Evolutionary conservation across 2,113 vertebrate genomes (phyloP), one percentile per base, ranked within the genome.

Genomic region (Phocoena phocoena): DNA sequence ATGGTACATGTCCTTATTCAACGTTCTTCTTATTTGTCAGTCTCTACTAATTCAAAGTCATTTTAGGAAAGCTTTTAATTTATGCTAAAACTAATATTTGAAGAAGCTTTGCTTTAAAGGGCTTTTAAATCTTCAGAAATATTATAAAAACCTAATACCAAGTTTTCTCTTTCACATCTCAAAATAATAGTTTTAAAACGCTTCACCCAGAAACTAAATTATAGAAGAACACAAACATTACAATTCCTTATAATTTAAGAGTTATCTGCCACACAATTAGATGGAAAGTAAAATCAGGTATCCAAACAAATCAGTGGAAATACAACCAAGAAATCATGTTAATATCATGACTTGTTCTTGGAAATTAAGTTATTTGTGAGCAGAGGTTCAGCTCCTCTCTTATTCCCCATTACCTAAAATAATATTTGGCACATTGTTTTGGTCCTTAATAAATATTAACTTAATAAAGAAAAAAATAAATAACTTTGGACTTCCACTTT

Each of bases 121-220:
- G 15, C 5, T 97, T 97, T 97, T 74, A 94, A 95, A 73, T 88
- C 26, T 90, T 93, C 33, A 53, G 13, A 74, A 90, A 95, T 4
- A 9, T 82, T 31, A 83, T 85, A 18, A 74, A 92, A 86, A 68
- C 73, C 23, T 28, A 67, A 41, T 95, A 38, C 41, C 17, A 92
- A n/a, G 17, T 79, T 91, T 94, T 6, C 47, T 88, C 13, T 44
- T 95, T 96, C 5, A 63, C 33, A 94, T 50, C 13, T 68, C 60
- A 0, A 60, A 85, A 85, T 83, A 92, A 91, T 50, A n/a, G 28
- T 53, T 70, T n/a, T 77, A 53, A 71, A 95, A 93, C 8, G 90
- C 20, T 28, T 81, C 18, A 53, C 83, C 28, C 2, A 88, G 10
- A 92, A 94, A 95, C 1, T n/a, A 96, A 97, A 81, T 23, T 65